These are phyloP conservation scores for Podarcis muralis DNA, from an alignment of 2,113 vertebrate species.

Conservation along the genomic window DNA sequence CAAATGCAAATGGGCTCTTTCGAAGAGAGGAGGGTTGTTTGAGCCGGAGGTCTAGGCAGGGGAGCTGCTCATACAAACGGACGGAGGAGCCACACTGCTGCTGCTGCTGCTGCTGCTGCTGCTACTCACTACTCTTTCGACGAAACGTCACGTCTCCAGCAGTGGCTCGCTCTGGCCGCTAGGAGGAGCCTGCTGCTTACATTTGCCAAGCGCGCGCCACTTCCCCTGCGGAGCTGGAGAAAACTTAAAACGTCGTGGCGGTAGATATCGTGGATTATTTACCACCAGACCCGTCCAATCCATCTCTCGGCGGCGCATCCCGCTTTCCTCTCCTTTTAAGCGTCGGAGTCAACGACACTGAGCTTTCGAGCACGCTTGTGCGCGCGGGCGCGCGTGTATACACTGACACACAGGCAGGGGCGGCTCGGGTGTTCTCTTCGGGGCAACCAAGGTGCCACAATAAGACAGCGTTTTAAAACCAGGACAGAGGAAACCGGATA, in stretches of 20 bases:
- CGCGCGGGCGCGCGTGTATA: background rate
- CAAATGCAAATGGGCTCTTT: background rate
- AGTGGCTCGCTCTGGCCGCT: slow-evolving; percentile 60
- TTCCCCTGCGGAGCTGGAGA: background rate
- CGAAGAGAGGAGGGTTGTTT: background rate
- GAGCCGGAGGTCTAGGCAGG: background rate
- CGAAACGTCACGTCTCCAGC: slow-evolving; percentile 24
- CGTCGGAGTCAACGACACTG: background rate
- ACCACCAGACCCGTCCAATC: slow-evolving; percentile 53
- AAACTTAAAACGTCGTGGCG: slow-evolving; percentile 41
- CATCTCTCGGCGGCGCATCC: slow-evolving; percentile 16
- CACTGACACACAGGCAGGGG: no score
- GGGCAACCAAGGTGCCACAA: slow-evolving; percentile 44
- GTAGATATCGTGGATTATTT: slow-evolving; percentile 57
- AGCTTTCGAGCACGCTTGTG: background rate
- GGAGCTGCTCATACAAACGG: no score
- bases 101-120: no score
- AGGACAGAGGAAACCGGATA: slow-evolving; percentile 29
- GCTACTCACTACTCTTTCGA: background rate
- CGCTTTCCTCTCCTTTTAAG: background rate
- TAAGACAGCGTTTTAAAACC: background rate
- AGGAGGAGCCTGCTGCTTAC: slow-evolving; percentile 80
- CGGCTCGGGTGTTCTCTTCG: background rate
- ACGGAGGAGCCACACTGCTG: no score
- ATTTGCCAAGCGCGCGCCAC: slow-evolving; percentile 49